These are phyloP conservation scores for Macropus fuliginosus DNA, from an alignment of 2,797 vertebrate species.

Conservation along the genomic window DNA sequence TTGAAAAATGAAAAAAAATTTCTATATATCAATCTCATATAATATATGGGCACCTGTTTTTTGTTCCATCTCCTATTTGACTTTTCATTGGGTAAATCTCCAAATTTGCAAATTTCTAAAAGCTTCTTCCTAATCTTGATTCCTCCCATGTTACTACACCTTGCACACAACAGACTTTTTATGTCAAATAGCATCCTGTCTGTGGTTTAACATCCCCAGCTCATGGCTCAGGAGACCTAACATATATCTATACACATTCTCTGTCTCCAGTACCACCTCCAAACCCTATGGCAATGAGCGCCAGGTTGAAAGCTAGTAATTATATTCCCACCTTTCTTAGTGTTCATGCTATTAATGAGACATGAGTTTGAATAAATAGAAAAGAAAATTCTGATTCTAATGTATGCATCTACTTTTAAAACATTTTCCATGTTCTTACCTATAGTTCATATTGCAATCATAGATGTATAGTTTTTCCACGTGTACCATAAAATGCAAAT, in stretches of 20 bases:
- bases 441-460: not conserved
- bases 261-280: not conserved
- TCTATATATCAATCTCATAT: not conserved
- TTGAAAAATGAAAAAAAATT: not conserved
- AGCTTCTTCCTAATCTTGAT: not conserved
- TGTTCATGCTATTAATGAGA: not conserved
- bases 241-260: not conserved
- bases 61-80: not conserved
- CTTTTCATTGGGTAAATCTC: not conserved
- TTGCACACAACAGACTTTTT: not conserved
- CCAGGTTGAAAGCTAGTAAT: not conserved
- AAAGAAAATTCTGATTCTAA: not conserved
- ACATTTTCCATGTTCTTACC: not conserved
- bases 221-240: not conserved
- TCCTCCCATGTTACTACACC: not conserved
- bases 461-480: not conserved
- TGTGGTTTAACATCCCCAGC: not conserved
- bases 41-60: not conserved
- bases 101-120: not conserved
- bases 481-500: not conserved
- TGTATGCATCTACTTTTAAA: not conserved
- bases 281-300: not conserved
- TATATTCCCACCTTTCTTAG: not conserved
- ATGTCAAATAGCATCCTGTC: not conserved
- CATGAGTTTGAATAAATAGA: not conserved